These are phyloP conservation scores for Platorchestia sp. DNA, from an alignment of 1,140 invertebrate species.

Conservation along the genomic window DNA sequence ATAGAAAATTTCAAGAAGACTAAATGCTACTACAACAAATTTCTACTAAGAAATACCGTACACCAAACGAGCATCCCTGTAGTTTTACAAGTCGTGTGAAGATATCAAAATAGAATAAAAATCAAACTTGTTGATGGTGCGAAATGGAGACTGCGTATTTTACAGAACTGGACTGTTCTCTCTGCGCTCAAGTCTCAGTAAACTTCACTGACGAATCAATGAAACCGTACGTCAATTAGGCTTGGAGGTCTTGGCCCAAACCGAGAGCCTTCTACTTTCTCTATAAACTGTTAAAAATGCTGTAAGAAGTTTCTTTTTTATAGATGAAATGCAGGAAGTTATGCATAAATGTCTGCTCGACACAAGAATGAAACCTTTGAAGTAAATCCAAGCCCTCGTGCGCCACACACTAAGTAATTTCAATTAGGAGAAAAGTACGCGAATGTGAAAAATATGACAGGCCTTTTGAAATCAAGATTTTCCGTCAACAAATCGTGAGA, in stretches of 20 bases:
- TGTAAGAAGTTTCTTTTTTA: neutral
- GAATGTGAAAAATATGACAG: too few species aligned
- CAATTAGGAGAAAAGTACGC: neutral
- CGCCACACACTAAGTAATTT: neutral
- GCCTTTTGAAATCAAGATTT: too few species aligned
- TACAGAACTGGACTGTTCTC: too few species aligned
- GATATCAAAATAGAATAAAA: neutral
- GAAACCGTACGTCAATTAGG: neutral
- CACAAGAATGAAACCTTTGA: neutral
- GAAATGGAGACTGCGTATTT: too few species aligned
- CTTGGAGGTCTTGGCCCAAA: neutral
- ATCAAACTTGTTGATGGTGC: neutral
- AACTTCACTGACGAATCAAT: neutral
- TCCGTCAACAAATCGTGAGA: too few species aligned
- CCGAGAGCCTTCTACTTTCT: neutral
- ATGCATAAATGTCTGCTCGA: neutral
- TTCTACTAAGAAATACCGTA: neutral
- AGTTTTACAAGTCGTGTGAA: neutral
- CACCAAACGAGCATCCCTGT: neutral
- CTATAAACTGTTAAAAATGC: neutral
- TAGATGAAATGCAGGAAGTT: neutral
- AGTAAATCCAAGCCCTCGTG: neutral
- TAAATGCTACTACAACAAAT: neutral
- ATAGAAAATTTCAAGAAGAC: neutral
- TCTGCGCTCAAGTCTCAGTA: neutral